These are phyloP conservation scores for Amphibalanus amphitrite DNA, from an alignment of 1,140 invertebrate species.

Conservation along the genomic window DNA sequence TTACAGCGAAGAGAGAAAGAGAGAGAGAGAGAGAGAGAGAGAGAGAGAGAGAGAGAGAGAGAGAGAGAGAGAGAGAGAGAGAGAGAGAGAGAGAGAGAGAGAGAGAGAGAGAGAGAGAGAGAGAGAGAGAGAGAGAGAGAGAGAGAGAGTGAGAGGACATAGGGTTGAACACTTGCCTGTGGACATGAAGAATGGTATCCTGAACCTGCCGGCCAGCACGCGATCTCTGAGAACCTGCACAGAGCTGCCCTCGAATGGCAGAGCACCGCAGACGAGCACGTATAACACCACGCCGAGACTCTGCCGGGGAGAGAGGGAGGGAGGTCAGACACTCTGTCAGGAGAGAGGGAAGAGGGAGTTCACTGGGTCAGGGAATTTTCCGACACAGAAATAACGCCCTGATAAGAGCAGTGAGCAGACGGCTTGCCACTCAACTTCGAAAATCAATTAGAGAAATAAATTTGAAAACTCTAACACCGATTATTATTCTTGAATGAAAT, in stretches of 20 bases:
- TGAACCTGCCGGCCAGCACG: constrained; percentile 78
- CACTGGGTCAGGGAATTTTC: too few relatives aligned
- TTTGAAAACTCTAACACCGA: too few relatives aligned
- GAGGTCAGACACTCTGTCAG: too few relatives aligned
- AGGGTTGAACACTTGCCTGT: too few relatives aligned
- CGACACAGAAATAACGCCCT: too few relatives aligned
- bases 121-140: too few relatives aligned
- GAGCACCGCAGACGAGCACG: constrained; percentile 85
- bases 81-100: neutral
- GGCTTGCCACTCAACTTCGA: too few relatives aligned
- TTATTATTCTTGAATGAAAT: too few relatives aligned
- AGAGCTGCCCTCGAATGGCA: constrained; percentile 89
- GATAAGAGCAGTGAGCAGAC: too few relatives aligned
- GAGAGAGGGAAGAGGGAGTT: too few relatives aligned
- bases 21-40: constrained; percentile 9
- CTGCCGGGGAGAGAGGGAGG: constrained; percentile 41
- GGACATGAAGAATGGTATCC: constrained; percentile 90
- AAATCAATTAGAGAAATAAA: too few relatives aligned
- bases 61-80: neutral
- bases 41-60: constrained; percentile 8
- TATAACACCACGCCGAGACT: constrained; percentile 91
- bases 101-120: neutral
- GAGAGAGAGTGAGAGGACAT: too few relatives aligned
- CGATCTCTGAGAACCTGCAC: constrained; percentile 72
- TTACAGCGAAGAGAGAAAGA: neutral